These are phyloP conservation scores for Orchestes rusci DNA, from an alignment of 2,888 invertebrate genomes.

Conservation along the genomic window DNA sequence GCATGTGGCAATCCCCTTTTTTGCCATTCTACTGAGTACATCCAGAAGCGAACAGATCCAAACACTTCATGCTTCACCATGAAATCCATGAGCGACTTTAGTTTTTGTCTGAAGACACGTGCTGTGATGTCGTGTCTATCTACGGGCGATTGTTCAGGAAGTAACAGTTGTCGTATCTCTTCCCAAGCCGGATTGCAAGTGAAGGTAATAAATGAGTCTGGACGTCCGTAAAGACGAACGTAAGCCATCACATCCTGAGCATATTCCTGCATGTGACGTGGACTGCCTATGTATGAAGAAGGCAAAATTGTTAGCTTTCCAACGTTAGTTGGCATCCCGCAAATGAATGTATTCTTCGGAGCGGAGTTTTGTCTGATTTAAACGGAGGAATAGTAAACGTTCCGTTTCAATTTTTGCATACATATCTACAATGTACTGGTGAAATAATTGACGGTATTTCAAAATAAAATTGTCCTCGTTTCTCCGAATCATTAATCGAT, in stretches of 20 bases:
- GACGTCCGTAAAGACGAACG: slow-evolving; percentile 36
- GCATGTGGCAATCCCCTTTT: slow-evolving; percentile 31
- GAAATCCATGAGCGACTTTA: slow-evolving; percentile 12
- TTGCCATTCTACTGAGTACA: slow-evolving; percentile 25
- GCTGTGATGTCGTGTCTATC: slow-evolving; percentile 8
- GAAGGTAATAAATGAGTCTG: slow-evolving; percentile 34
- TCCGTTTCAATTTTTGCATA: slow-evolving; percentile 40
- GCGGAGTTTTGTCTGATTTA: slow-evolving; percentile 35
- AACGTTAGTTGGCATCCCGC: slow-evolving; percentile 31
- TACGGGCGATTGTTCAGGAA: slow-evolving; percentile 1
- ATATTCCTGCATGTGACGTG: slow-evolving; percentile 35
- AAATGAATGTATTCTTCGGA: slow-evolving; percentile 38
- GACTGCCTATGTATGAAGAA: slow-evolving; percentile 31
- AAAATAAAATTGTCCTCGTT: slow-evolving; percentile 31
- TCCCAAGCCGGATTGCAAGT: slow-evolving; percentile 7
- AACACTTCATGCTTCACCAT: slow-evolving; percentile 13
- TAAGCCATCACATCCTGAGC: slow-evolving; percentile 36
- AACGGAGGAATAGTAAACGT: slow-evolving; percentile 33
- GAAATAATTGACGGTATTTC: slow-evolving; percentile 31
- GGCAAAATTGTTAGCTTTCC: slow-evolving; percentile 14
- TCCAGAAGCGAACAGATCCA: slow-evolving; percentile 11
- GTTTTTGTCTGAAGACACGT: slow-evolving; percentile 15
- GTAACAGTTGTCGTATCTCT: neutral
- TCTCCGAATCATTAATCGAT: slow-evolving; percentile 31
- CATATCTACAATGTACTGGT: slow-evolving; percentile 39